Conservation (phyloP, 2,797 vertebrate species). For the Notolabrus celidotus region DNA sequence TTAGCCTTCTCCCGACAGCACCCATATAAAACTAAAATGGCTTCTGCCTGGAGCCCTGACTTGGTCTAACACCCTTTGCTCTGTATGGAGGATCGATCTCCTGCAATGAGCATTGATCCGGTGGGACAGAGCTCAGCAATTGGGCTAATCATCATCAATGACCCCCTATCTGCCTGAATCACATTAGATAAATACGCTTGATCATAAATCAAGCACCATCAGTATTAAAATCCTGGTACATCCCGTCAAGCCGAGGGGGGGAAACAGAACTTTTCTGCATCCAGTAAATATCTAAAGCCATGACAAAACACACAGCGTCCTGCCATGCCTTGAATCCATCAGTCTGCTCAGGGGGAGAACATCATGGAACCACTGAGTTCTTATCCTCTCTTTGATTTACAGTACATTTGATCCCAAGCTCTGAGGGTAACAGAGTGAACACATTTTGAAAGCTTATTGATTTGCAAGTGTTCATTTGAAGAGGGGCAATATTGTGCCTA, state of each 20-base stretch:
- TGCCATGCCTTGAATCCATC: constrained; percentile 31
- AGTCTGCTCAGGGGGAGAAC: constrained; percentile 19
- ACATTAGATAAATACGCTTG: constrained; percentile 25
- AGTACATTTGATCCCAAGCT: constrained; percentile 50
- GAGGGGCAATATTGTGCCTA: constrained; percentile 38
- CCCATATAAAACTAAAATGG: neutral
- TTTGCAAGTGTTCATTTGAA: constrained; percentile 72
- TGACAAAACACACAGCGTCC: neutral
- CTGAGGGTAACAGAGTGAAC: constrained; percentile 69
- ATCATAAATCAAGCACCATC: constrained; percentile 33
- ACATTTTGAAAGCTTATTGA: constrained; percentile 80
- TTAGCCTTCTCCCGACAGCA: neutral
- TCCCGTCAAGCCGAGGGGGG: neutral
- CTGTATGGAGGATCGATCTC: constrained; percentile 62
- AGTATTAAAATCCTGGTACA: constrained; percentile 1
- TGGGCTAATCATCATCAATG: constrained; percentile 64
- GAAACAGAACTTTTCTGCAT: neutral
- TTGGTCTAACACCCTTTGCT: constrained; percentile 33
- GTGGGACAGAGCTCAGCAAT: constrained; percentile 52
- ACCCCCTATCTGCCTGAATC: constrained; percentile 43
- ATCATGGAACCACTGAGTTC: constrained; percentile 35
- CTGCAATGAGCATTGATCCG: constrained; percentile 72
- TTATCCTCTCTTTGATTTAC: constrained; percentile 32
- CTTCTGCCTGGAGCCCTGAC: neutral
- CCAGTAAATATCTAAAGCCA: neutral